These are phyloP conservation scores for Morus bassanus DNA, from an alignment of 2,797 vertebrate species.

Conservation along the genomic window DNA sequence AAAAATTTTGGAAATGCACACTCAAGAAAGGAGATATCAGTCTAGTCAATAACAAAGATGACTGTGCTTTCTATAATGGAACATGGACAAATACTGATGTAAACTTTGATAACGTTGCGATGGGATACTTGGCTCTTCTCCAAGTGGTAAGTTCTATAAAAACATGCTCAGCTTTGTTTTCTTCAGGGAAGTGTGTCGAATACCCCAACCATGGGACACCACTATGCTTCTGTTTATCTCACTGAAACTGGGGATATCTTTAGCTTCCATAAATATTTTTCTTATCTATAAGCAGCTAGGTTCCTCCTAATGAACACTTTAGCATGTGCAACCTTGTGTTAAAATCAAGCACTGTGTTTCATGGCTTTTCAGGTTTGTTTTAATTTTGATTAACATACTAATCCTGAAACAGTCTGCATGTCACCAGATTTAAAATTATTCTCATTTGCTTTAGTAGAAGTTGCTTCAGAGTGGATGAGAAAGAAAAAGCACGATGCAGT, in stretches of 20 bases:
- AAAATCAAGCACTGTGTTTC: background rate
- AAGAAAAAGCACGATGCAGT: background rate
- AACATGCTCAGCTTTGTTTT: background rate
- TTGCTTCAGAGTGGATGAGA: background rate
- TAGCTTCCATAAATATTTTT: background rate
- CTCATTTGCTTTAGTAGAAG: background rate
- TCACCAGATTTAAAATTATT: background rate
- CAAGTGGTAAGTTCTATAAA: constrained; percentile 72
- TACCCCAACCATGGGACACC: background rate
- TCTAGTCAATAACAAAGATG: fast-evolving
- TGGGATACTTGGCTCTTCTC: constrained; percentile 76
- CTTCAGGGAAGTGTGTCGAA: background rate
- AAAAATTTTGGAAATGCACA: constrained; percentile 61
- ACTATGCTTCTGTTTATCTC: background rate
- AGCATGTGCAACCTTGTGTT: background rate
- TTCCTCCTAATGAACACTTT: background rate
- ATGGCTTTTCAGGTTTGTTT: background rate
- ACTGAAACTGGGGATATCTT: background rate
- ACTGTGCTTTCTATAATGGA: background rate
- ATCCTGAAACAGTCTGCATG: background rate
- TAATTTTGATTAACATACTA: background rate
- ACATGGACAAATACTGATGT: constrained; percentile 42
- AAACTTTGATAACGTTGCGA: constrained; percentile 75
- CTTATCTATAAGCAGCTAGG: background rate
- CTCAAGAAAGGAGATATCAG: background rate